Percentiles rank a stretch among this genome's conserved stretches.
phyloP scores from a whole-genome alignment of 92 coral and sea anemone species.

The Galaxea fascicularis region DNA sequence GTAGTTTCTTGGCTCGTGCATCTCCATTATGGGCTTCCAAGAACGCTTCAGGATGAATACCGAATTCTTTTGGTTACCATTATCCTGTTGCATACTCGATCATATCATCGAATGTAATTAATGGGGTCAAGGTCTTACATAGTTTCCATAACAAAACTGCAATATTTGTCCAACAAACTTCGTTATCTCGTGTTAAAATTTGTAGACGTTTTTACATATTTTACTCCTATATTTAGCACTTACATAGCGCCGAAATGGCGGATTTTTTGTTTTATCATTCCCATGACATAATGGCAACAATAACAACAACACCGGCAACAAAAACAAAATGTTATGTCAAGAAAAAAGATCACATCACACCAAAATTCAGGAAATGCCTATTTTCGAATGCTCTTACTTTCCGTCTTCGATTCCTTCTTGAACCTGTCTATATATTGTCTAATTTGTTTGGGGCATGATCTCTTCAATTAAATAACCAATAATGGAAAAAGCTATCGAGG shows the following conservation, averaged over 20 bases:
- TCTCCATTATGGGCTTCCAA: neutral
- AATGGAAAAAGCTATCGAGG: neutral
- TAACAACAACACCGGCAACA: neutral
- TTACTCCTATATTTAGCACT: neutral
- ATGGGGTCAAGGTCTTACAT: neutral
- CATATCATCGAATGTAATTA: neutral
- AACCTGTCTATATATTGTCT: too few relatives aligned
- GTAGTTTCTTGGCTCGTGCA: neutral
- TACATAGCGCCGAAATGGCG: conserved; percentile 8
- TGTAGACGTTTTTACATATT: neutral
- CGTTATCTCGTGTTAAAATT: too few relatives aligned
- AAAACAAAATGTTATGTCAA: conserved; percentile 10
- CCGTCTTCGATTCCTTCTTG: neutral
- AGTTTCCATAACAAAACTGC: neutral
- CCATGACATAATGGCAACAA: too few relatives aligned
- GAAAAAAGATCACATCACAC: conserved; percentile 11
- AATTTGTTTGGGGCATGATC: too few relatives aligned
- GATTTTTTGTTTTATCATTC: neutral
- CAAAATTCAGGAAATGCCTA: conserved; percentile 17
- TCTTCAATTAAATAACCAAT: neutral
- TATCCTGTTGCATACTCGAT: neutral
- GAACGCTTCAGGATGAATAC: neutral
- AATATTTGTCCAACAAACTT: neutral
- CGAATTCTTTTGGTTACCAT: neutral
- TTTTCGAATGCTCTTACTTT: neutral